These are phyloP conservation scores for Argyrosomus japonicus DNA, from an alignment of 2,113 vertebrate genomes.

Conservation along the genomic window DNA sequence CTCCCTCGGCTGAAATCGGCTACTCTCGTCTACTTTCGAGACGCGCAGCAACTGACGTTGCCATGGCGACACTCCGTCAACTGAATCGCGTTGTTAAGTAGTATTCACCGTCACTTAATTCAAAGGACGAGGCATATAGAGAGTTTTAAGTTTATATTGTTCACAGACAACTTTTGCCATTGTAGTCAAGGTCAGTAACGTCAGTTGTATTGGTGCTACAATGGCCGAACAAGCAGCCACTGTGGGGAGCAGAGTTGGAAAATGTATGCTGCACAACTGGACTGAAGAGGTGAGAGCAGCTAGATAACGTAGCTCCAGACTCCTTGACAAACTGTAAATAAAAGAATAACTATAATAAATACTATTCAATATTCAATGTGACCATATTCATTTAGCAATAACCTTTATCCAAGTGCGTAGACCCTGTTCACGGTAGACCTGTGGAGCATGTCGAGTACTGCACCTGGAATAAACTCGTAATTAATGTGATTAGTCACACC, in stretches of 20 bases:
- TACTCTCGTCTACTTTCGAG: too few relatives aligned
- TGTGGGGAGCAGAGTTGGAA: conserved; percentile 1
- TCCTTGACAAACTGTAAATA: neutral
- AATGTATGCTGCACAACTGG: conserved; percentile 61
- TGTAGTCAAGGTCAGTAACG: neutral
- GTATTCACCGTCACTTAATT: neutral
- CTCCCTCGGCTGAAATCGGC: too few relatives aligned
- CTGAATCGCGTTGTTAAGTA: neutral
- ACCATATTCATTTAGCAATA: too few relatives aligned
- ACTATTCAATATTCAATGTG: too few relatives aligned
- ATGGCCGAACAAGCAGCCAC: conserved; percentile 49
- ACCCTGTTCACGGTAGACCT: too few relatives aligned
- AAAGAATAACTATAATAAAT: too few relatives aligned
- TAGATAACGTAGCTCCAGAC: too few relatives aligned
- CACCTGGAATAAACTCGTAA: too few relatives aligned
- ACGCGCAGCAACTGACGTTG: conserved; percentile 35
- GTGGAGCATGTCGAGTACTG: too few relatives aligned
- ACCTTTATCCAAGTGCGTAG: too few relatives aligned
- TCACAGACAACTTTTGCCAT: neutral
- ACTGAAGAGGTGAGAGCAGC: conserved; percentile 72
- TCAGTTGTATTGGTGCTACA: neutral
- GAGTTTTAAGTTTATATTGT: neutral
- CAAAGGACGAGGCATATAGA: neutral
- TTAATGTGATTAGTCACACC: neutral
- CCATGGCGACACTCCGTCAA: conserved; percentile 68